phyloP scores from a whole-genome alignment of 2,113 vertebrate genomes.

The Neolamprologus modestus region DNA sequence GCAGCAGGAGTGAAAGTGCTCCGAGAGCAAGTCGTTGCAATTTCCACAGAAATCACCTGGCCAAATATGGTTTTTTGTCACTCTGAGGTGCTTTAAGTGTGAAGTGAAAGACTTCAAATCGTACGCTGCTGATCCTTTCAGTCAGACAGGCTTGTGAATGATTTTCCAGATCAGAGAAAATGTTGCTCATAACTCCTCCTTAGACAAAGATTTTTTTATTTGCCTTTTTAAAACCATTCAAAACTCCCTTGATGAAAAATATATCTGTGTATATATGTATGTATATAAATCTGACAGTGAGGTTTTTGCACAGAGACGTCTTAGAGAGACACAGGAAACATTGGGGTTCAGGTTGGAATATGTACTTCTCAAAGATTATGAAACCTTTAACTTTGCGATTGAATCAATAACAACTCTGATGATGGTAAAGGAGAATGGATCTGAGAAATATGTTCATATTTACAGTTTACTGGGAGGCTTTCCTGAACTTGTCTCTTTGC shows the following conservation, averaged over 20 bases:
- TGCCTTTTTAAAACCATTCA: not conserved
- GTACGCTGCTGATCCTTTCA: not conserved
- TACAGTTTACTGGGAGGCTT: not conserved
- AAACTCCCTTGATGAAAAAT: not conserved
- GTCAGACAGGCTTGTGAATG: not conserved
- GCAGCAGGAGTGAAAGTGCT: not conserved
- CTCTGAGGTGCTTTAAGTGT: not conserved
- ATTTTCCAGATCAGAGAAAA: not conserved
- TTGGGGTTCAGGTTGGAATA: not conserved
- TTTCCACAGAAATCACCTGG: not conserved
- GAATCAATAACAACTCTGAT: not conserved
- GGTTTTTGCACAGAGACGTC: accelerated
- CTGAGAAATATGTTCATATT: not conserved
- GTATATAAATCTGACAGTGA: not conserved
- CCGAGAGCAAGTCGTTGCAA: not conserved
- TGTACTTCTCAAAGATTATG: not conserved
- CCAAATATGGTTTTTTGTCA: not conserved
- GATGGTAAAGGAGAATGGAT: not conserved
- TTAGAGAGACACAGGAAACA: not conserved
- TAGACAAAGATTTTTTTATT: not conserved
- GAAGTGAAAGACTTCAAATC: not conserved
- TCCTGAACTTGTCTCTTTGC: not conserved
- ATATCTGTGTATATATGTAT: not conserved
- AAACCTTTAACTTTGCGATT: not conserved
- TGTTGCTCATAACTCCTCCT: not conserved